Conservation (phyloP, 2,113 vertebrate genomes). For the Brachypteracias leptosomus region DNA sequence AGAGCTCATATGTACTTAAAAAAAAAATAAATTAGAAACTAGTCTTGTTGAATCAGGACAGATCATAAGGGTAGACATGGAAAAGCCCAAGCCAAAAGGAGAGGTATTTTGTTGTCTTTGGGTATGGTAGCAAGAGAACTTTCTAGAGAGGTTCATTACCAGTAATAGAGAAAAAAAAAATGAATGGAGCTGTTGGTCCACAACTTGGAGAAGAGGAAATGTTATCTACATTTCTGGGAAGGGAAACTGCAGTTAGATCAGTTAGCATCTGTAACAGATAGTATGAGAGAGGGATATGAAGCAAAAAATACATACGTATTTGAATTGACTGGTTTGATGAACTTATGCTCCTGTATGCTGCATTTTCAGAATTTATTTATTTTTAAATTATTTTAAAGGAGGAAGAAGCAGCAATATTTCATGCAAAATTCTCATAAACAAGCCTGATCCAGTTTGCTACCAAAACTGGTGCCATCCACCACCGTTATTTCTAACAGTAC, state of each 20-base stretch:
- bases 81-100: background rate
- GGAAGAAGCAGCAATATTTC: background rate
- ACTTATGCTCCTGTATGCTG: background rate
- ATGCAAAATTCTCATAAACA: background rate
- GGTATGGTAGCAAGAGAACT: background rate
- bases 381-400: background rate
- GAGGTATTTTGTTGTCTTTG: background rate
- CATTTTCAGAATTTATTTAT: background rate
- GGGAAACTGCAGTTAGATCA: background rate
- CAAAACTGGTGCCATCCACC: background rate
- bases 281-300: background rate
- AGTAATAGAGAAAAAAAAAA: background rate
- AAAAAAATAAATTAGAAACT: background rate
- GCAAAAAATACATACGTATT: background rate
- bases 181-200: background rate
- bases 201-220: background rate
- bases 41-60: background rate
- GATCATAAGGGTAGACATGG: accelerated
- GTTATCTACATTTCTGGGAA: background rate
- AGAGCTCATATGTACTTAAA: background rate
- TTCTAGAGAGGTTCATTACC: background rate
- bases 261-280: background rate
- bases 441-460: background rate
- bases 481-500: background rate
- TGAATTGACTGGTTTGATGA: background rate